Evolutionary conservation across 2,113 vertebrate genomes (phyloP), one percentile per base, ranked within the genome.

Genomic region (Strix uralensis): DNA sequence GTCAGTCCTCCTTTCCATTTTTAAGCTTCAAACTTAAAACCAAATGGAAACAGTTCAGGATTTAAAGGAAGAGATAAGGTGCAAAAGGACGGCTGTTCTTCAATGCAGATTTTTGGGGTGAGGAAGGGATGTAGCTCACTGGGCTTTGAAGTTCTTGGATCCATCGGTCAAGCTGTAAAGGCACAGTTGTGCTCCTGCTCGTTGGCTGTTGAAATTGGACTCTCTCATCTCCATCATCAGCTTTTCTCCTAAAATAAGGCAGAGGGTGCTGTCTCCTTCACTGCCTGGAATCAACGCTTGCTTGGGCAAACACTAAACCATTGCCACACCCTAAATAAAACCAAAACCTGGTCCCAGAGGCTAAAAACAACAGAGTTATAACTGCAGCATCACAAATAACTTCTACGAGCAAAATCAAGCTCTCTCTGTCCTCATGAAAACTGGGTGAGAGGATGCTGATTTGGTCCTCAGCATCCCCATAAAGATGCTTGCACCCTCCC

Each of bases 191-290:
- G 38, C 22, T 75, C 17, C 49, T 74, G 62, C 46, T 36, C 5
- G 1, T 57, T 20, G 2, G 22, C 40, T 92, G 47, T 49, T 5
- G 9, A 89, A 92, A 73, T 3, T 14, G 10, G 36, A 52, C 27
- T 55, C 57, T 70, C 23, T 49, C 4, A 3, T 30, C 27, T 67
- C 42, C 17, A 40, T 46, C 27, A n/a, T 11, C 1, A 6, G 20
- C n/a, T 87, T 87, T 91, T 61, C 65, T 61, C 54, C 85, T 75
- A 55, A 70, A 90, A 80, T 49, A 66, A 91, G 71, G 42, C 73
- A 96, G 86, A 85, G 34, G 46, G 78, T 94, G 81, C 83, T 85
- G 62, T 72, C 54, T 80, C 73, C 73, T 90, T 84, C 22, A 14
- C 30, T 67, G 72, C 21, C 47, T 79, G 47, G 73, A 71, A 63